Conservation (phyloP, 1,140 invertebrate species). For the Euborellia annulipes region DNA sequence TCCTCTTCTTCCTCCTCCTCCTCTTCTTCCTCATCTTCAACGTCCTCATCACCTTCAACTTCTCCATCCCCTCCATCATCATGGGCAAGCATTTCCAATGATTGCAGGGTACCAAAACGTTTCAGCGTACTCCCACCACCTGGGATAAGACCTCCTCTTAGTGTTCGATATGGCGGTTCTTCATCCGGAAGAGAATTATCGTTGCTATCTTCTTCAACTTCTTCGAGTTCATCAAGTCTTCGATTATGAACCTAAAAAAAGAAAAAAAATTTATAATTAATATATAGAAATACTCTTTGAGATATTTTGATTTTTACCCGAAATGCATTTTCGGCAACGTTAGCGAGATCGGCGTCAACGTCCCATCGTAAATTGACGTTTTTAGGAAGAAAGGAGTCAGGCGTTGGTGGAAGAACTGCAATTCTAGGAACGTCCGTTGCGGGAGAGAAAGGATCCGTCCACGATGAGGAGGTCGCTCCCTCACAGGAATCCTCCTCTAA, state of each 20-base stretch:
- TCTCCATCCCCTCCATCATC: conserved; percentile 33
- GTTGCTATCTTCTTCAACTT: conserved; percentile 29
- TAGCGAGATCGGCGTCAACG: conserved; percentile 1
- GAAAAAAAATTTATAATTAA: no score
- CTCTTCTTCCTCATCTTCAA: conserved; percentile 1
- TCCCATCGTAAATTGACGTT: conserved; percentile 18
- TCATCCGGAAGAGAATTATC: conserved; percentile 29
- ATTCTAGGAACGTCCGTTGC: conserved; percentile 25
- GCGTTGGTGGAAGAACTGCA: conserved; percentile 56
- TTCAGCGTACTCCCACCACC: conserved; percentile 27
- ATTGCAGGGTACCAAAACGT: conserved; percentile 57
- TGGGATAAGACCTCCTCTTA: conserved; percentile 9
- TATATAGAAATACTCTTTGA: no score
- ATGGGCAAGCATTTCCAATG: conserved; percentile 44
- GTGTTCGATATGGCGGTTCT: conserved; percentile 33
- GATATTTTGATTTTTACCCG: neutral
- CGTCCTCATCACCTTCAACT: conserved; percentile 5
- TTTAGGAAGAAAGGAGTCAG: conserved; percentile 29
- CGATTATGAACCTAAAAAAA: no score
- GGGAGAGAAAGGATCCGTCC: conserved; percentile 31
- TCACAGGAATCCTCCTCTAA: no score
- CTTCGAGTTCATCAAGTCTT: no score
- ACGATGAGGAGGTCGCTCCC: conserved; percentile 16
- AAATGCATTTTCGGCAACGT: neutral
- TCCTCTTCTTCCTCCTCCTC: conserved; percentile 17